Evolutionary conservation across 2,797 vertebrate genomes (phyloP), one percentile per base, ranked within the genome.

Genomic region (Margarornis squamiger): DNA sequence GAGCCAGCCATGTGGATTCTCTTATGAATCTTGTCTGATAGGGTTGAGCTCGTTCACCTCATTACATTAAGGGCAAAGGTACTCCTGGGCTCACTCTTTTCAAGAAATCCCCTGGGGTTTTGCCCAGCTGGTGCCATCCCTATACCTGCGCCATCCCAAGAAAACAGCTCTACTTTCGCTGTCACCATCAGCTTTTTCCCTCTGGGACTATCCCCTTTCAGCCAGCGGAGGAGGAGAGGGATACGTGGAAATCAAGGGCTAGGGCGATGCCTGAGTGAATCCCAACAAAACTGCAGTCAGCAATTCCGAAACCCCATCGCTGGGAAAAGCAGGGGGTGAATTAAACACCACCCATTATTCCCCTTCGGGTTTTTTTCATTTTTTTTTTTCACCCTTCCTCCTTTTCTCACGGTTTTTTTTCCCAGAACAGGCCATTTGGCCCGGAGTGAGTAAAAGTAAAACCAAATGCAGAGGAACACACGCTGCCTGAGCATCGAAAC

Each of bases 191-290:
- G 32, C 41, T 39, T 23, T 27, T 63, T 19, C 71, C 55, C 89
- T 27, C 27, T 0, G 39, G 74, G 84, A 48, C 9, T 39, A 51
- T 66, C 32, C 30, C 41, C 52, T 26, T 30, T 29, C 86, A 79
- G 71, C 23, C 10, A 16, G 18, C 29, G 12, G 2, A 54, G 45
- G 20, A 59, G 4, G 29, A 48, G 19, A 36, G 27, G 24, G 26
- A 16, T 36, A 23, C 2, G 1, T 1, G 13, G 80, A 49, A 65
- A 57, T 34, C 1, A 1, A 1, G n/a, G 30, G 49, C 30, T 2
- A 12, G 6, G 22, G 73, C 5, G 18, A 62, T 1, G 21, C 72
- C 51, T 11, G 79, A 46, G 43, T 5, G 12, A 71, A 49, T 14
- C 3, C 79, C 61, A 41, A 73, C 90, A 92, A 92, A 8, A 14